Evolutionary conservation across 2,797 vertebrate genomes (phyloP).

Genomic region (Hoplostethus atlanticus): DNA sequence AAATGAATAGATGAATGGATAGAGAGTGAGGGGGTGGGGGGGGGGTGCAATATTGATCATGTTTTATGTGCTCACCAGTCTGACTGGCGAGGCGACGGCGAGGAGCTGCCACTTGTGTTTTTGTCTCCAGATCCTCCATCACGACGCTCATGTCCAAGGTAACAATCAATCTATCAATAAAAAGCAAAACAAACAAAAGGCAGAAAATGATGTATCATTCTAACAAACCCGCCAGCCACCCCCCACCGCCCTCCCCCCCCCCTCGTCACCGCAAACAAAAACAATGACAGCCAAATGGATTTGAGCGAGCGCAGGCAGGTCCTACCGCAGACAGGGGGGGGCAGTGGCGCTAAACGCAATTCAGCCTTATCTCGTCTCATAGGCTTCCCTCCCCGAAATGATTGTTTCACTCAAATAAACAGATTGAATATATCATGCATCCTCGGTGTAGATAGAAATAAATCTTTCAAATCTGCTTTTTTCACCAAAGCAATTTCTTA

Average conservation of each 20-base stretch:
- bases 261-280: conserved; percentile 55
- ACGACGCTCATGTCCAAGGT: conserved; percentile 70
- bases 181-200: conserved; percentile 77
- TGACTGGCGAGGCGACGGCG: conserved; percentile 55
- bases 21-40: conserved; percentile 40
- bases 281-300: conserved; percentile 73
- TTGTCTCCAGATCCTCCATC: conserved; percentile 74
- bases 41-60: conserved; percentile 69
- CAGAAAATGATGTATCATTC: conserved; percentile 72
- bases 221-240: conserved; percentile 11
- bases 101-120: conserved; percentile 72
- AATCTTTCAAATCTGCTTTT: conserved; percentile 82
- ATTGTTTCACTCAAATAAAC: conserved; percentile 88
- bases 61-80: conserved; percentile 68
- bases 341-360: conserved; percentile 70
- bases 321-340: conserved; percentile 41
- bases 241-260: conserved; percentile 22
- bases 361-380: conserved; percentile 75
- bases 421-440: conserved; percentile 87
- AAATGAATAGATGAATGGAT: conserved; percentile 71
- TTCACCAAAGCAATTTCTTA: conserved; percentile 84
- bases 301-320: conserved; percentile 45
- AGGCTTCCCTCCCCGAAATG: conserved; percentile 78
- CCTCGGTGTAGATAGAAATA: conserved; percentile 83
- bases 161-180: conserved; percentile 82